Conservation (phyloP, 2,888 invertebrate genomes). For the Hylaea fasciaria region DNA sequence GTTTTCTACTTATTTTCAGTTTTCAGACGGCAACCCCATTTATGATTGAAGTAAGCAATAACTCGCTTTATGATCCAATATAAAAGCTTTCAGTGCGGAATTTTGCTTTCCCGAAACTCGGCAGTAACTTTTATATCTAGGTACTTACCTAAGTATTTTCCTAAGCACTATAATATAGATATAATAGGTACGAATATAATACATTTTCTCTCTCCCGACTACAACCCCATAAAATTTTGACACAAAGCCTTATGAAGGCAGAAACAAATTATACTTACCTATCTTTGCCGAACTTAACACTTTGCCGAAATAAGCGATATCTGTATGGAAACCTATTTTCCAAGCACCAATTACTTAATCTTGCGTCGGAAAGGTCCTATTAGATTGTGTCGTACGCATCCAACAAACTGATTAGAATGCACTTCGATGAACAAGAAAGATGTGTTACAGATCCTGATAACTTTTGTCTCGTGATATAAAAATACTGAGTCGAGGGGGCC, state of each 20-base stretch:
- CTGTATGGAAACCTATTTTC: conserved; percentile 2
- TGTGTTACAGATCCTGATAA: background rate
- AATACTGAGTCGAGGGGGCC: background rate
- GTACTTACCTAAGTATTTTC: background rate
- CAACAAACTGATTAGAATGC: conserved; percentile 3
- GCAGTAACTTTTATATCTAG: background rate
- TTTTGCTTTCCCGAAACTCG: conserved; percentile 2
- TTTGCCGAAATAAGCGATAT: conserved; percentile 2
- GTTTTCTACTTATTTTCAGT: background rate
- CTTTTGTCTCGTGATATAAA: background rate
- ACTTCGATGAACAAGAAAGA: conserved; percentile 3
- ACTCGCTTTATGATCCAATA: conserved; percentile 14
- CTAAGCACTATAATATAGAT: background rate
- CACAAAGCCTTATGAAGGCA: background rate
- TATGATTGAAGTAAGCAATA: conserved; percentile 16
- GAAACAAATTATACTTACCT: background rate
- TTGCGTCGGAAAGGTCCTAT: conserved; percentile 6
- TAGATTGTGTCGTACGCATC: conserved; percentile 17
- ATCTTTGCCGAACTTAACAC: background rate
- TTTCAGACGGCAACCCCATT: conserved; percentile 4
- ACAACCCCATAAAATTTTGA: background rate
- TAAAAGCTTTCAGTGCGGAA: conserved; percentile 21
- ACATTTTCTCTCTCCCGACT: no score
- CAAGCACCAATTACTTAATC: conserved; percentile 6
- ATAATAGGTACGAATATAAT: no score